Evolutionary conservation across 2,113 vertebrate species (phyloP).

Genomic region (Periophthalmus modestus): DNA sequence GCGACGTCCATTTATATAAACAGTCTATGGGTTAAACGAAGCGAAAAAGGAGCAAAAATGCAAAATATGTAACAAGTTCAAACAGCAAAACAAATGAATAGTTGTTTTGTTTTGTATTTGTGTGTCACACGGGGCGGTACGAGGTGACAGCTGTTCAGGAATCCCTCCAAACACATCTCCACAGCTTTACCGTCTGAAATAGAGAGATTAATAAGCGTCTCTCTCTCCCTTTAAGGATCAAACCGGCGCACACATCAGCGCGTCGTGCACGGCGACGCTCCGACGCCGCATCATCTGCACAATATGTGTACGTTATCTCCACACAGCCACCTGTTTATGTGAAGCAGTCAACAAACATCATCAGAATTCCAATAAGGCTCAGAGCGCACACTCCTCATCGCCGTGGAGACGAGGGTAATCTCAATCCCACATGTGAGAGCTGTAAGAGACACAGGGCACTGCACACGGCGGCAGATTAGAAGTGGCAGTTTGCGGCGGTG

Average conservation of each 20-base stretch:
- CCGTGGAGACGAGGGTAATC: constrained; percentile 59
- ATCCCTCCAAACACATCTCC: constrained; percentile 54
- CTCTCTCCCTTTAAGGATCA: constrained; percentile 55
- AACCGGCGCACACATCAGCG: not conserved
- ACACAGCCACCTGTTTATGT: constrained; percentile 74
- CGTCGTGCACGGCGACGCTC: constrained; percentile 6
- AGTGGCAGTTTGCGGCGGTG: constrained; percentile 51
- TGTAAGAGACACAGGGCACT: constrained; percentile 31
- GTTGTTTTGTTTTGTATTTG: constrained; percentile 49
- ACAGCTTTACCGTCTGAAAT: constrained; percentile 60
- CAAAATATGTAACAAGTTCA: constrained; percentile 27
- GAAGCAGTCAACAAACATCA: constrained; percentile 70
- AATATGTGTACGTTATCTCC: constrained; percentile 68
- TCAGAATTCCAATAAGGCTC: constrained; percentile 74
- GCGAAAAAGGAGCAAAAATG: constrained; percentile 17
- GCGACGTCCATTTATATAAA: too few species aligned
- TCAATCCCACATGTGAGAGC: constrained; percentile 70
- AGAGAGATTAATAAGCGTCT: constrained; percentile 67
- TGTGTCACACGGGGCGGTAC: constrained; percentile 27
- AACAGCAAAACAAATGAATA: constrained; percentile 27
- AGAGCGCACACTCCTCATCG: constrained; percentile 60
- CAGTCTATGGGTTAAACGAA: not conserved
- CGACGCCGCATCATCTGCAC: constrained; percentile 32
- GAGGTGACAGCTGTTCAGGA: constrained; percentile 59
- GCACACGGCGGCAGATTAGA: constrained; percentile 54